These are phyloP conservation scores for Drosophila demipolita DNA, from an alignment of 2,888 invertebrate species.

Conservation along the genomic window DNA sequence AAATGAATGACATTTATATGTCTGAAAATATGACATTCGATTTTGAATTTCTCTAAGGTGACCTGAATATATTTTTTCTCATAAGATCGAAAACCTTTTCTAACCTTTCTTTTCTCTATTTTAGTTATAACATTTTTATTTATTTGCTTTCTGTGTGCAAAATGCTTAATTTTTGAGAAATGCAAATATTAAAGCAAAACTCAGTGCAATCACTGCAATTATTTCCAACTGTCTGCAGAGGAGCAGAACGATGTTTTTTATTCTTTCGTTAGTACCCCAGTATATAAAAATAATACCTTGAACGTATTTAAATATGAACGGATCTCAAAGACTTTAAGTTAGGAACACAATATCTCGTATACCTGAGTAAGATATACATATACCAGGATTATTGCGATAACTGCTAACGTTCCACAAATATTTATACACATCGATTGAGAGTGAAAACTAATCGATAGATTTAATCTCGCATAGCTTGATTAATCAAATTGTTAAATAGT, in stretches of 20 bases:
- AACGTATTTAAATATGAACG: no score
- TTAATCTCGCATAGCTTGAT: background rate
- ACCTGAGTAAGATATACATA: background rate
- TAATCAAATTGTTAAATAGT: background rate
- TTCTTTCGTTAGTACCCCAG: background rate
- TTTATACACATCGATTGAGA: background rate
- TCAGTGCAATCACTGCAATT: background rate
- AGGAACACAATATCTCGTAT: background rate
- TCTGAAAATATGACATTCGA: background rate
- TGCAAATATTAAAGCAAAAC: background rate
- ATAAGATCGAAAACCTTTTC: background rate
- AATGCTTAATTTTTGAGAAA: accelerated
- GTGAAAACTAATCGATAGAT: background rate
- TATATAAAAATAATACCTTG: background rate
- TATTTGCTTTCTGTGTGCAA: background rate
- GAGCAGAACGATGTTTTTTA: background rate
- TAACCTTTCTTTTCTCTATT: background rate
- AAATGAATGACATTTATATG: background rate
- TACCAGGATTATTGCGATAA: background rate
- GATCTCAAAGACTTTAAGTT: no score
- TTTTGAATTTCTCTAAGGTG: background rate
- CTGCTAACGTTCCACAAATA: no score
- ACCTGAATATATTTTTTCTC: background rate
- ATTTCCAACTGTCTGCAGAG: background rate
- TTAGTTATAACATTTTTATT: background rate